These are phyloP conservation scores for Drosophila paramelanica DNA, from an alignment of 2,888 invertebrate species.

Conservation along the genomic window DNA sequence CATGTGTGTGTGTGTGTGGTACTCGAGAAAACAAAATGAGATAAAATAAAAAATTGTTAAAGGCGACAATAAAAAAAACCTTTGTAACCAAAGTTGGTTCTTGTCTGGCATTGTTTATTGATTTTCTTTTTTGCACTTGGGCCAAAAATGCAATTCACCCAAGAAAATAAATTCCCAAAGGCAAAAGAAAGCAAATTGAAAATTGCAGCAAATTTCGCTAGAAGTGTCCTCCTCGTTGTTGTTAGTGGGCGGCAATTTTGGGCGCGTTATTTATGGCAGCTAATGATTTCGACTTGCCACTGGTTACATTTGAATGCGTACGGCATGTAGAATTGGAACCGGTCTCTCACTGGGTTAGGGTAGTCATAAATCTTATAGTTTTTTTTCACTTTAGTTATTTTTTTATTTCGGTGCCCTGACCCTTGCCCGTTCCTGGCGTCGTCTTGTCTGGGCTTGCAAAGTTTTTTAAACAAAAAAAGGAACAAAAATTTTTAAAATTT, in stretches of 20 bases:
- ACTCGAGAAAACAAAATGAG: conserved; percentile 71
- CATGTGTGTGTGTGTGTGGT: conserved; percentile 28
- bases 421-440: conserved; percentile 54
- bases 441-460: conserved; percentile 53
- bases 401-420: conserved; percentile 25
- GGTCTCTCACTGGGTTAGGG: conserved; percentile 1
- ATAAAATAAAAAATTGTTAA: conserved; percentile 47
- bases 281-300: conserved; percentile 57
- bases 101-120: conserved; percentile 66
- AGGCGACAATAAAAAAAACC: conserved; percentile 41
- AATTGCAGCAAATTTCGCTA: conserved; percentile 46
- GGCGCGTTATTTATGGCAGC: conserved; percentile 69
- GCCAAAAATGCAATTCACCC: conserved; percentile 70
- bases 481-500: too few species aligned
- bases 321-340: conserved; percentile 16
- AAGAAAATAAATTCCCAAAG: conserved; percentile 16
- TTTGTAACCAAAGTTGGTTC: conserved; percentile 49
- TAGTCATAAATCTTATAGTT: conserved; percentile 47
- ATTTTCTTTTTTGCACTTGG: conserved; percentile 68
- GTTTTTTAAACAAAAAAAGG: conserved; percentile 41
- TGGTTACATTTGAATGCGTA: conserved; percentile 25
- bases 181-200: conserved; percentile 16
- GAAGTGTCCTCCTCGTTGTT: conserved; percentile 16
- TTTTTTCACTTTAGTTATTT: too few species aligned
- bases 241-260: conserved; percentile 24